These are phyloP conservation scores for Drosophila mayri DNA, from an alignment of 1,140 invertebrate genomes.

Conservation along the genomic window DNA sequence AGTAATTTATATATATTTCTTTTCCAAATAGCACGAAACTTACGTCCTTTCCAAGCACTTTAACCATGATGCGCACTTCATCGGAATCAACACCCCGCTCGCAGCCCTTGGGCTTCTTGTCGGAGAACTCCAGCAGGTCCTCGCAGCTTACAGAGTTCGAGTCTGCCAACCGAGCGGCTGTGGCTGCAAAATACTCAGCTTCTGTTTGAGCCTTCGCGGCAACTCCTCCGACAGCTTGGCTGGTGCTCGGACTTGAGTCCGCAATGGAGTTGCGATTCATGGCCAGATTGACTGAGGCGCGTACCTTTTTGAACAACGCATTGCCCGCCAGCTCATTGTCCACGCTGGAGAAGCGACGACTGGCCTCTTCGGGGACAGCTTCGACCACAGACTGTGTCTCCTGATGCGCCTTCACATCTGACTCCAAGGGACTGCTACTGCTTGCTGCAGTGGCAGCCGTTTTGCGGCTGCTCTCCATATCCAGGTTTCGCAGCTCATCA, in stretches of 20 bases:
- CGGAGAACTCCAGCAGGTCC: constrained; percentile 95
- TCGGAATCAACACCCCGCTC: constrained; percentile 93
- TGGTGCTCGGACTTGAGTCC: constrained; percentile 12
- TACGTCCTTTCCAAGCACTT: constrained; percentile 94
- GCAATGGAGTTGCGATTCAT: constrained; percentile 57
- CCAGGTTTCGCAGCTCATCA: constrained; percentile 77
- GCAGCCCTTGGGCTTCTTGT: constrained; percentile 93
- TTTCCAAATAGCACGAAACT: not conserved
- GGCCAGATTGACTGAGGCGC: constrained; percentile 77
- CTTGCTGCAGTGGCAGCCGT: constrained; percentile 34
- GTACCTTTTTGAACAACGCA: constrained; percentile 84
- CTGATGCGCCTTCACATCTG: constrained; percentile 10
- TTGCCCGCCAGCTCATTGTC: constrained; percentile 83
- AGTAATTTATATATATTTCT: not conserved
- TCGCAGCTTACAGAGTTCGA: constrained; percentile 95
- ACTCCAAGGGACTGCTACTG: constrained; percentile 24
- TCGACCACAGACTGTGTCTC: constrained; percentile 9
- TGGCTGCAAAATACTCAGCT: constrained; percentile 75
- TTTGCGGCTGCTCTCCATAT: constrained; percentile 59
- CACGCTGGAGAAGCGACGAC: constrained; percentile 38
- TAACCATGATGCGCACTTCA: constrained; percentile 96
- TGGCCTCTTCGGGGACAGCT: constrained; percentile 22
- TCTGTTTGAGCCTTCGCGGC: constrained; percentile 64
- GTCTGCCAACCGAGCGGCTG: constrained; percentile 75
- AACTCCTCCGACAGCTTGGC: constrained; percentile 8